Evolutionary conservation across 2,113 vertebrate genomes (phyloP).

Genomic region (Turnix velox): DNA sequence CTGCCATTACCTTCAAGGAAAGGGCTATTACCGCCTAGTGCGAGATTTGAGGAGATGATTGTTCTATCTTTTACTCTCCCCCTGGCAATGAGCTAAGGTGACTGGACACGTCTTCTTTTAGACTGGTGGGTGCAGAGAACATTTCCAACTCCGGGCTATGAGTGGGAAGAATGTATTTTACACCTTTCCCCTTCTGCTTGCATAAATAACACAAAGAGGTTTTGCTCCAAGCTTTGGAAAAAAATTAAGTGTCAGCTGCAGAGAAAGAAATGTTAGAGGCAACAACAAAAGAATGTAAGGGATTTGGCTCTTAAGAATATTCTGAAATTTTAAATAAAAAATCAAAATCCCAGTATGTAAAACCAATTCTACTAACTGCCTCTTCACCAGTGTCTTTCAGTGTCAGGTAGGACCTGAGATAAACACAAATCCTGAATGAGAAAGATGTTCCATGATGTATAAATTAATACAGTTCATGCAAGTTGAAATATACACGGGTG

Average conservation of each 20-base stretch:
- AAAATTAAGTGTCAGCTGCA: too few species aligned
- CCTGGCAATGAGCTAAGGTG: neutral
- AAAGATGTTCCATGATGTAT: neutral
- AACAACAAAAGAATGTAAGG: neutral
- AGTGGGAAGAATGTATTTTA: slow-evolving; percentile 2
- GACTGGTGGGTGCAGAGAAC: neutral
- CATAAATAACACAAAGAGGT: neutral
- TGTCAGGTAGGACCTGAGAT: neutral
- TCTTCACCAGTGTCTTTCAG: neutral
- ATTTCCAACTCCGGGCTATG: neutral
- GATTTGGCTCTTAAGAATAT: neutral
- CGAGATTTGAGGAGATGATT: neutral
- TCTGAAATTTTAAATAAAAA: neutral
- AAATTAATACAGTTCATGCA: neutral
- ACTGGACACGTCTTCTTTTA: neutral
- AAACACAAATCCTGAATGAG: neutral
- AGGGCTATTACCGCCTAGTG: neutral
- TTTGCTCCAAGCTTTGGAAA: slow-evolving; percentile 1
- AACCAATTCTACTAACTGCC: neutral
- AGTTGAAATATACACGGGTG: neutral
- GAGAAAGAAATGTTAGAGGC: neutral
- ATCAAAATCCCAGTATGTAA: neutral
- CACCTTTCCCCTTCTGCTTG: neutral
- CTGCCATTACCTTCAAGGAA: neutral
- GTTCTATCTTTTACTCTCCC: neutral